Evolutionary conservation across 2,113 vertebrate genomes (phyloP).

Genomic region (Alethe diademata): DNA sequence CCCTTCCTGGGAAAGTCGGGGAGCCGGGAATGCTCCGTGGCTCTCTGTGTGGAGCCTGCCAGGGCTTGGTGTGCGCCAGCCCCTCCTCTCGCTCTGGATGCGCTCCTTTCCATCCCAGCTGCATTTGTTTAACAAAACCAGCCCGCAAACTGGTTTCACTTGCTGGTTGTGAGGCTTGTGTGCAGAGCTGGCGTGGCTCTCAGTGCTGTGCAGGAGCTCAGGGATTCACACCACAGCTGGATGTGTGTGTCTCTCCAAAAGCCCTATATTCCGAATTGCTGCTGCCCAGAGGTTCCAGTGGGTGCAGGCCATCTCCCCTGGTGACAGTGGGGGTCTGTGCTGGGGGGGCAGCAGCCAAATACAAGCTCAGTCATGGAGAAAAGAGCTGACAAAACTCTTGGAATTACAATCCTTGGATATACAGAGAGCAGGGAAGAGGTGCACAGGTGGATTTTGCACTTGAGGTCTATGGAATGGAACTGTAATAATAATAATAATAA

Average conservation of each 20-base stretch:
- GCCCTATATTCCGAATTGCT: background rate
- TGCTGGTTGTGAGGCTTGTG: background rate
- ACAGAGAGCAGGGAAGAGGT: background rate
- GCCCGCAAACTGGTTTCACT: constrained; percentile 34
- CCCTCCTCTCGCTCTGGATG: background rate
- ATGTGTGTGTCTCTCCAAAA: background rate
- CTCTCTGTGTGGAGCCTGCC: fast-evolving
- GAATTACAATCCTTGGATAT: fast-evolving
- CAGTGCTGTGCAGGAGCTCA: background rate
- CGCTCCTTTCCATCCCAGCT: background rate
- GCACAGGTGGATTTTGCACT: background rate
- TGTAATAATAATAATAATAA: no score
- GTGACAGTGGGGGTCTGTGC: background rate
- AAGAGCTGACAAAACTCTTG: background rate
- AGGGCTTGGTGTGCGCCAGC: fast-evolving
- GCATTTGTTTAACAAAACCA: constrained; percentile 31
- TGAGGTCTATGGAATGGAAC: background rate
- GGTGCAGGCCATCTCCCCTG: fast-evolving
- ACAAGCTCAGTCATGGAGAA: background rate
- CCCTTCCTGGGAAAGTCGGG: background rate
- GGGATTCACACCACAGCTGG: background rate
- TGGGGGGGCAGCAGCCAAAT: background rate
- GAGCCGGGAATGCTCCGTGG: fast-evolving
- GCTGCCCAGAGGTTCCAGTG: background rate
- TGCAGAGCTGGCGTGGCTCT: background rate